Evolutionary conservation across 2,888 invertebrate species (phyloP).

Genomic region (Thera obeliscata): DNA sequence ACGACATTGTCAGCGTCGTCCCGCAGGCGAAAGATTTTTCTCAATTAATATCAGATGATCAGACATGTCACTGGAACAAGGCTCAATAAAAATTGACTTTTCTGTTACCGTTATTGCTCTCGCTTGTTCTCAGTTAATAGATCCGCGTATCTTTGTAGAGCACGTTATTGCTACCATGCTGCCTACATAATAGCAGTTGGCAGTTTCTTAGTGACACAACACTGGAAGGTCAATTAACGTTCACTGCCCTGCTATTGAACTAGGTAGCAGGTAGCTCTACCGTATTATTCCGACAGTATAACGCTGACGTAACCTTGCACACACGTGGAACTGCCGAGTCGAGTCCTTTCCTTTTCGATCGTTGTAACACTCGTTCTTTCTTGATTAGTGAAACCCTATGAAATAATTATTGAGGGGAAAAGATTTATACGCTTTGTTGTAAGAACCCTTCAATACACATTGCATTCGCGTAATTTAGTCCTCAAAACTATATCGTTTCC

Average conservation of each 20-base stretch:
- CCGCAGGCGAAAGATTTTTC: no score
- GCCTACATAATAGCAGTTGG: conserved; percentile 2
- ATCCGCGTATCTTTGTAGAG: neutral
- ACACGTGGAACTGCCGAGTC: conserved; percentile 37
- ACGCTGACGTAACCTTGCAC: conserved; percentile 46
- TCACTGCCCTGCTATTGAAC: conserved; percentile 53
- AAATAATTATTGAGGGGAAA: no score
- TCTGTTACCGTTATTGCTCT: neutral
- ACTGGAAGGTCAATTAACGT: conserved; percentile 40
- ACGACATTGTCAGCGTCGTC: no score
- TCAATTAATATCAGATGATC: no score
- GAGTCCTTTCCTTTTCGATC: neutral
- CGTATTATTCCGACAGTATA: neutral
- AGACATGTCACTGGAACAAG: no score
- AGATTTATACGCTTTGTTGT: no score
- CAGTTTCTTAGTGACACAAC: conserved; percentile 16
- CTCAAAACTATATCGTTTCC: no score
- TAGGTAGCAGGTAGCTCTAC: conserved; percentile 21
- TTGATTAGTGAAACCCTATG: no score
- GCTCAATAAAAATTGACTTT: no score
- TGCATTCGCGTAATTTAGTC: no score
- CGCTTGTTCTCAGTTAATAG: neutral
- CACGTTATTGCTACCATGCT: neutral
- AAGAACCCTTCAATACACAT: no score
- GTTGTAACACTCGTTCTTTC: neutral